A percentile compares a stretch with the other conserved stretches of the same genome.
Conservation (phyloP, 2,888 invertebrate genomes). For the Drosophila glabriapex region DNA sequence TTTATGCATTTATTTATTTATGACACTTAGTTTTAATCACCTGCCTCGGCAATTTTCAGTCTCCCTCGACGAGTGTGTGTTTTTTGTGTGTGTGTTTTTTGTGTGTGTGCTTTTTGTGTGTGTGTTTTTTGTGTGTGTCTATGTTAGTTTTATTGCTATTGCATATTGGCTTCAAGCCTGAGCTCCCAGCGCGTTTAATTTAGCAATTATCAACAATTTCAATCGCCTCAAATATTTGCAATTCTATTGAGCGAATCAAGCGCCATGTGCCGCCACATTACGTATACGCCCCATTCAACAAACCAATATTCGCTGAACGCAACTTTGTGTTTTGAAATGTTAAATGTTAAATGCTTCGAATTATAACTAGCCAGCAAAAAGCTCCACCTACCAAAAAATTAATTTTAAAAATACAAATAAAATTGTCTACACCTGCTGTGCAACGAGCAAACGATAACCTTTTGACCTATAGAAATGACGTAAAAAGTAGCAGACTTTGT, state of each 20-base stretch:
- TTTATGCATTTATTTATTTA: conserved; percentile 82
- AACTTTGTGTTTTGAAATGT: not conserved
- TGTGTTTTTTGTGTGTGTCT: conserved; percentile 8
- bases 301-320: not conserved
- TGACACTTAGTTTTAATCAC: conserved; percentile 81
- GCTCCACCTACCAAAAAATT: not conserved
- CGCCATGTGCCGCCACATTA: conserved; percentile 63
- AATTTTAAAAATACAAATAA: not conserved
- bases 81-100: conserved; percentile 12
- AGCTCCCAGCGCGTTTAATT: conserved; percentile 72
- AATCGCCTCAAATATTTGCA: conserved; percentile 77
- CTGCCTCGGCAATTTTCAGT: conserved; percentile 71
- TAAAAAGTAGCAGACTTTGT: not conserved
- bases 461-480: not conserved
- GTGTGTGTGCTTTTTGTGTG: conserved; percentile 1
- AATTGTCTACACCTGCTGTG: not conserved
- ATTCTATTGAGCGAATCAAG: conserved; percentile 67
- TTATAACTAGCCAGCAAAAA: not conserved
- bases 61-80: not conserved
- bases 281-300: conserved; percentile 62
- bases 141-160: conserved; percentile 7
- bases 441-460: not conserved
- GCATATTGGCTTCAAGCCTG: conserved; percentile 28
- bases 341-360: conserved; percentile 20
- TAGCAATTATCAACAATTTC: conserved; percentile 76